Conservation (phyloP, 2,797 vertebrate genomes). For the Coreius guichenoti region DNA sequence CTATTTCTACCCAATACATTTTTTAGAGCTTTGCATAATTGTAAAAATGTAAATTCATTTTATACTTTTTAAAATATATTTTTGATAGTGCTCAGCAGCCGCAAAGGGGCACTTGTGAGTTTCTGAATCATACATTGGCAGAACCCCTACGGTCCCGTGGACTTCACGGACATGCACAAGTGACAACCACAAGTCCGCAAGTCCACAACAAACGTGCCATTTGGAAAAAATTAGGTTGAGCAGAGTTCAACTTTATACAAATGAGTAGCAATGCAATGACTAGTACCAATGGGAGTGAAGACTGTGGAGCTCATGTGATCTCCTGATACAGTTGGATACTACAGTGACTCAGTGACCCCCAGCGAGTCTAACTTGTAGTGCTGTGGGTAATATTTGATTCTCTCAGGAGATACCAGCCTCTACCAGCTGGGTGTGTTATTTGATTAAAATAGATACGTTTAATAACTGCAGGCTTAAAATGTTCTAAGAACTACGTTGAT, state of each 20-base stretch:
- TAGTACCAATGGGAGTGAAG: background rate
- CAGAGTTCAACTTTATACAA: background rate
- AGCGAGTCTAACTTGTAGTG: constrained; percentile 12
- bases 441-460: background rate
- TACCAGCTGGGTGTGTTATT: constrained; percentile 4
- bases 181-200: background rate
- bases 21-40: background rate
- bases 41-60: background rate
- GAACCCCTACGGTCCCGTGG: background rate
- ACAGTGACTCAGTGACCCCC: constrained; percentile 14
- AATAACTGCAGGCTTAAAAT: background rate
- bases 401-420: background rate
- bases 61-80: background rate
- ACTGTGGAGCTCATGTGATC: background rate
- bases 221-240: background rate
- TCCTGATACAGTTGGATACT: background rate
- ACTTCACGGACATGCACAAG: background rate
- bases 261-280: background rate
- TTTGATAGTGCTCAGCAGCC: background rate
- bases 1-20: background rate
- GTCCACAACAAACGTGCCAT: background rate
- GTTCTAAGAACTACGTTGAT: background rate
- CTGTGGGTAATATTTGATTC: background rate
- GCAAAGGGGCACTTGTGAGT: background rate
- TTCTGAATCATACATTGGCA: background rate